Evolutionary conservation across 2,797 vertebrate species (phyloP).

Genomic region (Crotalus adamanteus): DNA sequence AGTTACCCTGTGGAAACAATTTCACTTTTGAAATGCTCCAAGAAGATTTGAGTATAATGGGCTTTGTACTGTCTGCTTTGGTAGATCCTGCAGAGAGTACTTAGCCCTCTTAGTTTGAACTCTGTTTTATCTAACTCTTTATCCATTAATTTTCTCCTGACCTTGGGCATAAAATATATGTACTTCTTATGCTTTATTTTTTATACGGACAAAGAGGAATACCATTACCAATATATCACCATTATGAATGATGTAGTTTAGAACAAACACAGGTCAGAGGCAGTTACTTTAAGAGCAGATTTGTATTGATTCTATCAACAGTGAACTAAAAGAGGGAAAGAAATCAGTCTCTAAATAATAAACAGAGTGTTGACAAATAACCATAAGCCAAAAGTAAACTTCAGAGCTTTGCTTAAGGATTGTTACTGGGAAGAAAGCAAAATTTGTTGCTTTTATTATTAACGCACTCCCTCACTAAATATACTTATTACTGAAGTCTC

Average conservation of each 20-base stretch:
- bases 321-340: constrained; percentile 67
- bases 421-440: constrained; percentile 52
- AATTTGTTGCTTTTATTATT: constrained; percentile 57
- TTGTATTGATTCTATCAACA: constrained; percentile 76
- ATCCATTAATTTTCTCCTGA: constrained; percentile 87
- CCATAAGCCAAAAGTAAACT: constrained; percentile 48
- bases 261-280: constrained; percentile 81
- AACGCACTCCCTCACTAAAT: constrained; percentile 36
- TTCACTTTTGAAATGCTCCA: constrained; percentile 77
- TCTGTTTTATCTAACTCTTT: constrained; percentile 86
- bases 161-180: constrained; percentile 83
- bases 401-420: constrained; percentile 59
- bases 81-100: constrained; percentile 77
- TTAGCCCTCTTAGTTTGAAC: constrained; percentile 82
- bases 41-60: constrained; percentile 80
- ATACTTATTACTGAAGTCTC: constrained; percentile 52
- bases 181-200: constrained; percentile 74
- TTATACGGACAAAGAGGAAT: constrained; percentile 79
- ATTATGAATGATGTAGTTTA: constrained; percentile 87
- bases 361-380: constrained; percentile 68
- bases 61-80: constrained; percentile 78
- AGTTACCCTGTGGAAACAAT: constrained; percentile 79
- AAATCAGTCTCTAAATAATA: constrained; percentile 69
- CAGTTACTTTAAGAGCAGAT: constrained; percentile 77
- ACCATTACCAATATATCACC: constrained; percentile 85